Base-by-base conservation (phyloP, 2,797 vertebrate species). In the Sciaenops ocellatus region DNA sequence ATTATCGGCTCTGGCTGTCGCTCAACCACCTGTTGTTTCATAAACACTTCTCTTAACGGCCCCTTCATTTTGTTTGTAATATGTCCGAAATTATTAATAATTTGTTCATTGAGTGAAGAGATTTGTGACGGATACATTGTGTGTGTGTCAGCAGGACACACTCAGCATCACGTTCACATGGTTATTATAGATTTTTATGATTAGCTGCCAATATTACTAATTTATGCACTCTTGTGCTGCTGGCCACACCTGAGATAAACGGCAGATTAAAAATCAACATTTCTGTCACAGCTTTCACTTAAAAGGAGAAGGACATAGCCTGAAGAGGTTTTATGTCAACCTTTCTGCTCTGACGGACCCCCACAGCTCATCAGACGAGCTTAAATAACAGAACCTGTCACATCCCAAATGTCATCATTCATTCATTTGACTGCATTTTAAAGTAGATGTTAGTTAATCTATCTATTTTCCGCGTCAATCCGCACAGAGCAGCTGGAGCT, bases 11-110 rank as follows among this genome's bases (percentile, higher is more conserved):
- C 6, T 63, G 84, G 79, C 75, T 57, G 73, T 52, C 30, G 5
- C 65, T 85, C 63, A 67, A 8, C 54, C 89, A 85, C 88, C 89
- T 91, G 87, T 82, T 82, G 83, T 78, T 80, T 78, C 64, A 79
- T 56, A 60, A 87, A 84, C 84, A 51, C 68, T 72, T 74, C 78
- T 75, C 76, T 71, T 74, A 66, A 64, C 50, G 48, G 44, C 67
- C 57, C 0, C n/a, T 63, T 77, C 41, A 5, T 77, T 85, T 69
- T 30, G 34, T 57, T 26, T 59, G 65, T 71, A n/a, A 70, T 59
- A 18, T 15, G 74, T 76, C 66, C 5, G 62, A 30, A 64, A 52
- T 79, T 55, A 78, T 76, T 88, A 65, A 65, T 79, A 20, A 65
- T 77, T 78, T 67, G 17, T 46, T 85, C 60, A 50, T 34, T 2